These are phyloP conservation scores for Picathartes gymnocephalus DNA, from an alignment of 2,113 vertebrate genomes.

Conservation along the genomic window DNA sequence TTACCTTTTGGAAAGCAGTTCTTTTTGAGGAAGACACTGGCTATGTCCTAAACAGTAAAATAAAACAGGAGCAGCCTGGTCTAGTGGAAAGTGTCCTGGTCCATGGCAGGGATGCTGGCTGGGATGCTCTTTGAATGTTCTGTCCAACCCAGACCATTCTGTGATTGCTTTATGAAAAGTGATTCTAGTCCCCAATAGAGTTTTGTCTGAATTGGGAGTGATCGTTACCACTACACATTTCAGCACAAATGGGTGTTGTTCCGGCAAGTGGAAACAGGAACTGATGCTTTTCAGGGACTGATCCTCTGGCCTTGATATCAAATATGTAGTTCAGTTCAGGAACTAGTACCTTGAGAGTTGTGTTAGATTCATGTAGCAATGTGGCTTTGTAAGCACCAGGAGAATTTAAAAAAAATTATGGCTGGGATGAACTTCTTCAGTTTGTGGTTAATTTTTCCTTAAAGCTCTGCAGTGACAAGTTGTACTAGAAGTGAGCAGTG, in stretches of 20 bases:
- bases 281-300: not conserved
- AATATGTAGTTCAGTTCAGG: not conserved
- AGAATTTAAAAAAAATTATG: not conserved
- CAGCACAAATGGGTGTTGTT: not conserved
- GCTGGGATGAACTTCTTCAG: not conserved
- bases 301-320: not conserved
- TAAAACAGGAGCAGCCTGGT: not conserved
- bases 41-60: not conserved
- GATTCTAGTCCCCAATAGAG: not conserved
- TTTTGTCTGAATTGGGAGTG: not conserved
- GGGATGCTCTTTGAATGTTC: not conserved
- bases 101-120: not conserved
- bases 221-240: fast-evolving
- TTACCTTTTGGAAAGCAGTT: not conserved
- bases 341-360: not conserved
- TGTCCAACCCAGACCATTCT: not conserved
- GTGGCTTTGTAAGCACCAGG: not conserved
- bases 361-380: not conserved
- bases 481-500: not conserved
- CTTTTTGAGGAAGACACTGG: not conserved
- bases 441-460: not conserved
- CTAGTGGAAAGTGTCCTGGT: not conserved
- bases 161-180: not conserved
- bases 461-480: not conserved
- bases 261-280: not conserved